These are phyloP conservation scores for Branchellion lobata DNA, from an alignment of 2,888 invertebrate species.

Conservation along the genomic window DNA sequence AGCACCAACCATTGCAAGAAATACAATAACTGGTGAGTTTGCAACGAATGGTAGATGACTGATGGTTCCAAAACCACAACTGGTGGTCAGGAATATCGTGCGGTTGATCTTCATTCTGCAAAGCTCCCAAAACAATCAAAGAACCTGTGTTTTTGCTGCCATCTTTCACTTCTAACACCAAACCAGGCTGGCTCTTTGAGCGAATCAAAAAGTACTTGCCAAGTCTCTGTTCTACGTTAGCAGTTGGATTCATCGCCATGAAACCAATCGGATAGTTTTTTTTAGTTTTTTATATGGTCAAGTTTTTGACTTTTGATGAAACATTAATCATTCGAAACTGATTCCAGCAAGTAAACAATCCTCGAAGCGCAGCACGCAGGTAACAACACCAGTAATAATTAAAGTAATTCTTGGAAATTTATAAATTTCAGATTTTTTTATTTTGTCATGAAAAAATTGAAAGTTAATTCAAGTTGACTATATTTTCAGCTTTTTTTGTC, in stretches of 20 bases:
- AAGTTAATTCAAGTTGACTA: too few species aligned
- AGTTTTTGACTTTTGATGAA: too few species aligned
- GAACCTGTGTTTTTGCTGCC: constrained; percentile 8
- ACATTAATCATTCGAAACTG: too few species aligned
- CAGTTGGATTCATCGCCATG: not conserved
- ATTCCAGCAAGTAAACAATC: too few species aligned
- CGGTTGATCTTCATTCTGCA: constrained; percentile 15
- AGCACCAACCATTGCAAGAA: constrained; percentile 16
- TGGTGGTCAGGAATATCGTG: constrained; percentile 24
- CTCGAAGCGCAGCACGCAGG: too few species aligned
- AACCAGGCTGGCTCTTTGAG: constrained; percentile 16
- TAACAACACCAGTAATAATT: too few species aligned
- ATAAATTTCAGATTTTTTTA: too few species aligned
- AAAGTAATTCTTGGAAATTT: too few species aligned
- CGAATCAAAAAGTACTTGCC: constrained; percentile 44
- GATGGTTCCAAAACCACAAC: constrained; percentile 40
- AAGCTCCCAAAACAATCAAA: constrained; percentile 21
- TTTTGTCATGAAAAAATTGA: too few species aligned
- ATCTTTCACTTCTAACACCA: constrained; percentile 43
- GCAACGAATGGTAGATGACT: constrained; percentile 31
- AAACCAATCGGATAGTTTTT: too few species aligned
- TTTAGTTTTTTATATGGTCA: too few species aligned
- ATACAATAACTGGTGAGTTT: constrained; percentile 41
- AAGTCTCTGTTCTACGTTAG: constrained; percentile 28
- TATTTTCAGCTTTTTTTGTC: too few species aligned